These are phyloP conservation scores for Mesoclemmys tuberculata DNA, from an alignment of 2,113 vertebrate species.

Conservation along the genomic window DNA sequence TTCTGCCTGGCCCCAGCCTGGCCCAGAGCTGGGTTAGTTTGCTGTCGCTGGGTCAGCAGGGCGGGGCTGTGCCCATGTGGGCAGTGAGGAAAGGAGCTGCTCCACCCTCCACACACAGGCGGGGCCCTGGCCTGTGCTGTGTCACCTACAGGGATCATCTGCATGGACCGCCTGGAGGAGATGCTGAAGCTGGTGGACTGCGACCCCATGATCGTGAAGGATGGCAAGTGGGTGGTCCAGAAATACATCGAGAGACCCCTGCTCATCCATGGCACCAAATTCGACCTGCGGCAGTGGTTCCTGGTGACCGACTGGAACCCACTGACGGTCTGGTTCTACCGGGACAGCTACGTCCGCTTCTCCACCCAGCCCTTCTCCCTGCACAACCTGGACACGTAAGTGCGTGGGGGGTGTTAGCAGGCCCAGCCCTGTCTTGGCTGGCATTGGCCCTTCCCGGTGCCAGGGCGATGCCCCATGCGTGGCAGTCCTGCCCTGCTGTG, in stretches of 20 bases:
- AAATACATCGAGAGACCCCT: slow-evolving; percentile 93
- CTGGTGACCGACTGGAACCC: slow-evolving; percentile 95
- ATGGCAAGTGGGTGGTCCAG: slow-evolving; percentile 92
- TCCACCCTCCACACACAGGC: fast-evolving
- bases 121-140: not conserved
- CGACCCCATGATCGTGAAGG: slow-evolving; percentile 65
- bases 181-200: slow-evolving; percentile 82
- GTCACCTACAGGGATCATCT: slow-evolving; percentile 83
- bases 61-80: too few relatives aligned
- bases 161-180: slow-evolving; percentile 85
- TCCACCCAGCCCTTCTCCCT: slow-evolving; percentile 91
- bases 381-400: slow-evolving; percentile 86
- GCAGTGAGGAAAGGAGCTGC: too few relatives aligned
- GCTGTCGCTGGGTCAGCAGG: too few relatives aligned
- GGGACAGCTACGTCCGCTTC: slow-evolving; percentile 92
- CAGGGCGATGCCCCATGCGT: fast-evolving
- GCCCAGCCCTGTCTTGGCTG: not conserved
- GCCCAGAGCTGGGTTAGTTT: too few relatives aligned
- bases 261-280: slow-evolving; percentile 90
- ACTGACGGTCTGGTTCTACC: slow-evolving; percentile 93
- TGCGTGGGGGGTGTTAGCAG: not conserved
- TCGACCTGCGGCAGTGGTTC: slow-evolving; percentile 96
- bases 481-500: too few relatives aligned
- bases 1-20: not conserved
- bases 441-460: too few relatives aligned